Evolutionary conservation across 2,797 vertebrate species (phyloP).

Genomic region (Alauda arvensis): DNA sequence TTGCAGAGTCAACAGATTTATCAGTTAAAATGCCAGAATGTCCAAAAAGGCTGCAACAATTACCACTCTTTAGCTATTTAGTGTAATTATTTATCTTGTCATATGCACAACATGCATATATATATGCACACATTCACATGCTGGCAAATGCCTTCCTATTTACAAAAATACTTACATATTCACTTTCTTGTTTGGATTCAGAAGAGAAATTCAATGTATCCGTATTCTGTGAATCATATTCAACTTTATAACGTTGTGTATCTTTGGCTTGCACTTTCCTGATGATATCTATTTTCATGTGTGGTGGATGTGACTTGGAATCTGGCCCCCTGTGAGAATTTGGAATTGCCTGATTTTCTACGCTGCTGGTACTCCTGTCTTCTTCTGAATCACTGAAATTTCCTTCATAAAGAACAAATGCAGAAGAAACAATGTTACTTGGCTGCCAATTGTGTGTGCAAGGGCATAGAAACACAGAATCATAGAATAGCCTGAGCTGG

Average conservation of each 20-base stretch:
- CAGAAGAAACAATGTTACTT: not conserved
- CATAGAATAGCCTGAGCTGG: not conserved
- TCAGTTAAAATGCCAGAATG: not conserved
- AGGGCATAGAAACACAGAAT: not conserved
- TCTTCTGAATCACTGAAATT: conserved; percentile 80
- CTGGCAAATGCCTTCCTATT: not conserved
- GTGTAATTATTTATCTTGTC: not conserved
- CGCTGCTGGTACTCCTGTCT: conserved; percentile 69
- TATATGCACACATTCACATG: accelerated
- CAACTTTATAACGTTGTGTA: conserved; percentile 83
- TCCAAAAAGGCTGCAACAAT: not conserved
- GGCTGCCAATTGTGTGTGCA: not conserved
- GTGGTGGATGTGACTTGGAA: conserved; percentile 67
- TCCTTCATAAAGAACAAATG: conserved; percentile 66
- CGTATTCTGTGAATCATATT: conserved; percentile 81
- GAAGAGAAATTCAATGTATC: conserved; percentile 90
- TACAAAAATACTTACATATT: conserved; percentile 82
- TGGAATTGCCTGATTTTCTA: conserved; percentile 65
- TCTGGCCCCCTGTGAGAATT: conserved; percentile 67
- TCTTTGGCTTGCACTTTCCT: conserved; percentile 82
- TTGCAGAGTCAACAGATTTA: not conserved
- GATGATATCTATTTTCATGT: conserved; percentile 82
- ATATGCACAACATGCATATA: not conserved
- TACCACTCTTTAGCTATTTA: not conserved
- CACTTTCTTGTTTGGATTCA: conserved; percentile 85